These are phyloP conservation scores for Sebastiscus tertius DNA, from an alignment of 2,797 vertebrate species.

Conservation along the genomic window DNA sequence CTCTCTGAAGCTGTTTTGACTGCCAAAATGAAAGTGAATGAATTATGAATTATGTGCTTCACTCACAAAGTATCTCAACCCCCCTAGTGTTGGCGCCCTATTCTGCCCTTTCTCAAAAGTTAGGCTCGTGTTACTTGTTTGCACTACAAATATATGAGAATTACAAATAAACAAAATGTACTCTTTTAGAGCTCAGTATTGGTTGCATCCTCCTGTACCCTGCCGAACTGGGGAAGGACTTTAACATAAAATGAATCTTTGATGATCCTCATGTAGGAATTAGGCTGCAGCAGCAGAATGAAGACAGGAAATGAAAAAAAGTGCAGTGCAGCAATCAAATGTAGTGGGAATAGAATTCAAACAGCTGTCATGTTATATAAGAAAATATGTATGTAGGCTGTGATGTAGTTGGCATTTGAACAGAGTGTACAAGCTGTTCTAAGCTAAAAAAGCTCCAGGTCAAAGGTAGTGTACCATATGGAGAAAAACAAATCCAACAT, in stretches of 20 bases:
- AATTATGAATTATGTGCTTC: conserved; percentile 41
- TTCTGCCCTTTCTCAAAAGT: not conserved
- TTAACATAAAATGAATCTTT: conserved; percentile 3
- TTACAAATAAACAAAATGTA: too few relatives aligned
- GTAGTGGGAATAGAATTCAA: not conserved
- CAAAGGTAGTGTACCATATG: not conserved
- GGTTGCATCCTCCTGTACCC: not conserved
- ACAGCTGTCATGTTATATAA: conserved; percentile 31
- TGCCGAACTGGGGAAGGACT: not conserved
- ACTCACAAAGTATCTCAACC: not conserved
- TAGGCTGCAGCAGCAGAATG: not conserved
- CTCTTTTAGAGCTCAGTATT: not conserved
- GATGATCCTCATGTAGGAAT: conserved; percentile 5
- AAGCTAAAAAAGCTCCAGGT: conserved; percentile 8
- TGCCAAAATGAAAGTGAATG: conserved; percentile 50
- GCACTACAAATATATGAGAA: not conserved
- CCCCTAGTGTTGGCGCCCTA: not conserved
- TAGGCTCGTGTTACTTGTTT: conserved; percentile 9
- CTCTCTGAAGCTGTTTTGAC: conserved; percentile 30
- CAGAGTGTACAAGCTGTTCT: conserved; percentile 20
- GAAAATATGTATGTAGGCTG: conserved; percentile 1
- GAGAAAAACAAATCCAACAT: not conserved
- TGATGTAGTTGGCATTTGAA: not conserved
- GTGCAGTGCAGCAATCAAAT: not conserved
- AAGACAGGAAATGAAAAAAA: not conserved